phyloP scores from a whole-genome alignment of 2,113 vertebrate species.

The Podiceps cristatus region DNA sequence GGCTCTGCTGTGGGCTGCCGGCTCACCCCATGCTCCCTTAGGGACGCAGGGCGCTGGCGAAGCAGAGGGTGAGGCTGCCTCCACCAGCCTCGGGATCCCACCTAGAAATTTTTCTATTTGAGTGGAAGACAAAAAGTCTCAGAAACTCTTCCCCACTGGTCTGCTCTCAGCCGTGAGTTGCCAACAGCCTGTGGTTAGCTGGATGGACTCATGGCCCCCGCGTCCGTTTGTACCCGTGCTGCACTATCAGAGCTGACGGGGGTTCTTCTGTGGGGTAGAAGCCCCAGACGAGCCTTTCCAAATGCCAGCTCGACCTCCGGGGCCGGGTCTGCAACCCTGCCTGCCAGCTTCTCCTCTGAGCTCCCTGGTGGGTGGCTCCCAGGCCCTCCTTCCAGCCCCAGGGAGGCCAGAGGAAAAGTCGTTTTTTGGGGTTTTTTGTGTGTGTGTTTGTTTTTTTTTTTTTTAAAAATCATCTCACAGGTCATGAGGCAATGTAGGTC shows the following conservation, averaged over 20 bases:
- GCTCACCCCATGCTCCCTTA: rapidly evolving
- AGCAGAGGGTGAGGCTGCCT: not conserved
- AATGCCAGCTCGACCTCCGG: rapidly evolving
- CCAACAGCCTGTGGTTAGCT: not conserved
- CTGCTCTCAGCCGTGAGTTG: not conserved
- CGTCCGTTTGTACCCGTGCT: rapidly evolving
- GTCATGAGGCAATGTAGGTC: not conserved
- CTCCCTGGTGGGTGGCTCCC: not conserved
- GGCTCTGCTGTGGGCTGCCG: not conserved
- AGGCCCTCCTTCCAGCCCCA: not conserved
- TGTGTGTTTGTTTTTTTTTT: no score
- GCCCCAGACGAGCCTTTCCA: not conserved
- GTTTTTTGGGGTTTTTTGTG: rapidly evolving
- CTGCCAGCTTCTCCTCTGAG: not conserved
- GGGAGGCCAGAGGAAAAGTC: not conserved
- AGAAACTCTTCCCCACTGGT: not conserved
- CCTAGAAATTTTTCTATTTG: not conserved
- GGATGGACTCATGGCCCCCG: rapidly evolving
- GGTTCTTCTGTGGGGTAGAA: not conserved
- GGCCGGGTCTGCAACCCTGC: not conserved
- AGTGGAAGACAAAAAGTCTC: not conserved
- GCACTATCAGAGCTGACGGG: not conserved
- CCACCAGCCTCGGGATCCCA: not conserved
- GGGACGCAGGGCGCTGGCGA: rapidly evolving
- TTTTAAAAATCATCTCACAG: not conserved